Percentiles rank a stretch among this genome's conserved stretches.
These are phyloP conservation scores for Dicentrarchus labrax DNA, from an alignment of 2,113 vertebrate species.

Conservation along the genomic window DNA sequence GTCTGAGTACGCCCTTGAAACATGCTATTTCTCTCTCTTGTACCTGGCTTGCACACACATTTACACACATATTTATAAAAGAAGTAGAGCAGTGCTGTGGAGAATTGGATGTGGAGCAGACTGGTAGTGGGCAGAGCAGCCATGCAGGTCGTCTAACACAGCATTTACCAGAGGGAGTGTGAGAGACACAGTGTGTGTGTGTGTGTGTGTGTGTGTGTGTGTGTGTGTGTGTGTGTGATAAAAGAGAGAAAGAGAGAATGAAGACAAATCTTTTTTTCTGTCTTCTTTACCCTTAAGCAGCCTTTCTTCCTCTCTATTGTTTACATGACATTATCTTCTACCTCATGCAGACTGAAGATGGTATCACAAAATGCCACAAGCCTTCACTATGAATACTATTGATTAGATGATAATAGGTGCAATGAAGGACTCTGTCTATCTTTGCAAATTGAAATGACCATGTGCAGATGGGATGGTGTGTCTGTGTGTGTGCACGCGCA, in stretches of 20 bases:
- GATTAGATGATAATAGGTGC: slow-evolving; percentile 36
- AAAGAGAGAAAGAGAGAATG: background rate
- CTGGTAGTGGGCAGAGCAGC: slow-evolving; percentile 28
- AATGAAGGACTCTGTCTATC: slow-evolving; percentile 12
- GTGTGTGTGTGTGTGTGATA: no score
- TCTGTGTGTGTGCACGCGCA: slow-evolving; percentile 10
- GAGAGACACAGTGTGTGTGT: no score
- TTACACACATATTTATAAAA: slow-evolving; percentile 23
- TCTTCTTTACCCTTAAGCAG: background rate
- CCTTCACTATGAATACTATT: slow-evolving; percentile 8
- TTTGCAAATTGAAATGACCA: slow-evolving; percentile 50
- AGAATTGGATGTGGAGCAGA: slow-evolving; percentile 46
- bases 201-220: no score
- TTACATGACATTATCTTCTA: slow-evolving; percentile 24
- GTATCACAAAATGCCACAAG: slow-evolving; percentile 24
- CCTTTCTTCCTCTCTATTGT: slow-evolving; percentile 7
- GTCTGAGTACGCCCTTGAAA: slow-evolving; percentile 70
- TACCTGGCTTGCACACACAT: slow-evolving; percentile 22
- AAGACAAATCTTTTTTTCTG: slow-evolving; percentile 21
- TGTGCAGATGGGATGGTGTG: slow-evolving; percentile 13
- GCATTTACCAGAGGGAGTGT: background rate
- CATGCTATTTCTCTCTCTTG: slow-evolving; percentile 17
- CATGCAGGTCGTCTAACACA: slow-evolving; percentile 6
- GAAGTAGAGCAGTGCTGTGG: slow-evolving; percentile 59
- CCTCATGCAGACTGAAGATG: background rate